phyloP scores from a whole-genome alignment of 2,113 vertebrate species.

The Agapornis roseicollis region DNA sequence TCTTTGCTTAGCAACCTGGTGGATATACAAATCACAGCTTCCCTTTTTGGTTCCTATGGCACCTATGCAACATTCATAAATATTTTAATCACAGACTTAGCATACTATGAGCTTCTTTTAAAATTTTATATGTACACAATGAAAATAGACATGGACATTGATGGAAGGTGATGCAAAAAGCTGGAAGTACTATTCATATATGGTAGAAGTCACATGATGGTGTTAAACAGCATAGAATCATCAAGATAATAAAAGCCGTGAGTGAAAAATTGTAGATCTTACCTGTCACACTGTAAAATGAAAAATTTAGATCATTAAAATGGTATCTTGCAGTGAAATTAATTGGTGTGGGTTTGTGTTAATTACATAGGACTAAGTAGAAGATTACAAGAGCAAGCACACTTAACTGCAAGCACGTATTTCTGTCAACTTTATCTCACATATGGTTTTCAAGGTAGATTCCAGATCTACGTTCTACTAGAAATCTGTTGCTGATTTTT shows the following conservation, averaged over 20 bases:
- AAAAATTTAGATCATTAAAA: background rate
- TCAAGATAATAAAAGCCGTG: background rate
- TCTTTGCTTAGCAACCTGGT: slow-evolving; percentile 7
- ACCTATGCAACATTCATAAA: background rate
- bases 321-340: background rate
- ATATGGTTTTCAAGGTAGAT: background rate
- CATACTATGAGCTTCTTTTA: background rate
- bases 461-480: background rate
- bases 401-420: background rate
- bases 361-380: background rate
- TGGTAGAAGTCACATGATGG: background rate
- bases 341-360: background rate
- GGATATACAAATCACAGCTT: background rate
- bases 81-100: background rate
- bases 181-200: background rate
- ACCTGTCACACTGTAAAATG: background rate
- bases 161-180: background rate
- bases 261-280: background rate
- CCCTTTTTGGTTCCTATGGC: background rate
- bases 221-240: background rate
- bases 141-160: background rate
- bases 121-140: background rate
- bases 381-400: background rate
- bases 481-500: background rate
- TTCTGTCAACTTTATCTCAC: background rate